These are phyloP conservation scores for Xylota sylvarum DNA, from an alignment of 2,888 invertebrate genomes.

Conservation along the genomic window DNA sequence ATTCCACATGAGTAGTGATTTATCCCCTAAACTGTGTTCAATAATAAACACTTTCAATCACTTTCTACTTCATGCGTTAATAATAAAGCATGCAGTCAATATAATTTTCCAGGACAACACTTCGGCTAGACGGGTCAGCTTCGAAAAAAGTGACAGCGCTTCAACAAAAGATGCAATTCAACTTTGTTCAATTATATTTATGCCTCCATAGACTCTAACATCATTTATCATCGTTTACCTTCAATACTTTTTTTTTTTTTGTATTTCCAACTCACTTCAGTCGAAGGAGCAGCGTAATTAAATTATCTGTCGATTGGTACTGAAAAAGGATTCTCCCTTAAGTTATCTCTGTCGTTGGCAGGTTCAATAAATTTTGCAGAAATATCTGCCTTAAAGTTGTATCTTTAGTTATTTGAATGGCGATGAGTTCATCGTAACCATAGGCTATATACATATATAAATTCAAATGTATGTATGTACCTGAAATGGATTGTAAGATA, in stretches of 20 bases:
- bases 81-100: background rate
- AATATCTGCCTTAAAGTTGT: background rate
- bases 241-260: background rate
- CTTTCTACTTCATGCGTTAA: background rate
- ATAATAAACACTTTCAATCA: background rate
- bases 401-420: background rate
- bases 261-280: background rate
- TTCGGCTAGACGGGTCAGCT: background rate
- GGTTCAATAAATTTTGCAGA: background rate
- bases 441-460: too few relatives aligned
- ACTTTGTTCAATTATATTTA: background rate
- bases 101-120: slow-evolving; percentile 5
- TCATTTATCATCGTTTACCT: background rate
- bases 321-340: background rate
- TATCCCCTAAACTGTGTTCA: background rate
- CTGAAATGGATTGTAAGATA: too few relatives aligned
- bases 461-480: too few relatives aligned
- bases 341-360: background rate
- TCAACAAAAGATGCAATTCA: background rate
- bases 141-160: background rate
- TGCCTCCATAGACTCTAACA: background rate
- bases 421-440: background rate
- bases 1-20: background rate
- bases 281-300: slow-evolving; percentile 2
- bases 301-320: background rate